Evolutionary conservation across 2,113 vertebrate genomes (phyloP), one percentile per base, ranked within the genome.

Genomic region (Odocoileus hemionus): DNA sequence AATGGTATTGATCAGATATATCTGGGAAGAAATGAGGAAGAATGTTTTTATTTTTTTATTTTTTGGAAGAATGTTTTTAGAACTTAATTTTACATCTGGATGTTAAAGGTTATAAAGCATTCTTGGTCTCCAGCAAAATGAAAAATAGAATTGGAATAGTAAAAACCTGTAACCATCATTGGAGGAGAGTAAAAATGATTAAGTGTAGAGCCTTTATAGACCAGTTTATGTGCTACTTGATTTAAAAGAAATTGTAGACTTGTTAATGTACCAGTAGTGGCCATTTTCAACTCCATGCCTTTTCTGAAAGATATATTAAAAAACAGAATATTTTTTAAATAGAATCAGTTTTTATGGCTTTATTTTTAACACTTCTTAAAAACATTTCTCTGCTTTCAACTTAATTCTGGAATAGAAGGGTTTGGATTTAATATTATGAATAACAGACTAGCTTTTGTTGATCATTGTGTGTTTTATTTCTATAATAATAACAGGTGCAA

Each of bases 71-170:
- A 70, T 82, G 36, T 57, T 47, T 93, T 76, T 83, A 57, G 19
- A 61, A 30, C 16, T 96, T 86, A 33, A 64, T 85, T 91, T 97
- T 85, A 45, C 2, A 39, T 83, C 9, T 50, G 33, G n/a, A 50
- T 86, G 8, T 76, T 10, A 50, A 92, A 93, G 64, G 61, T 50
- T 79, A 61, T 61, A 84, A 60, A 96, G 83, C 23, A 26, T 82
- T 96, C 52, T 94, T 91, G 74, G 36, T 96, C 43, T 93, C 43
- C 19, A 92, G 95, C 19, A 91, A 92, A 89, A 92, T 89, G 28
- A 86, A 86, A 86, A 93, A 25, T 33, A 86, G 52, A 58, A 58
- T 30, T 50, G 17, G 39, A 45, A 89, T 87, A 57, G 36, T 82
- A 57, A 95, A 92, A 80, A 43, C 64, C 15, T 60, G 1, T 79